A percentile compares a stretch with the other conserved stretches of the same genome.
Evolutionary conservation across 2,797 vertebrate species (phyloP).

Genomic region (Aeoliscus strigatus): DNA sequence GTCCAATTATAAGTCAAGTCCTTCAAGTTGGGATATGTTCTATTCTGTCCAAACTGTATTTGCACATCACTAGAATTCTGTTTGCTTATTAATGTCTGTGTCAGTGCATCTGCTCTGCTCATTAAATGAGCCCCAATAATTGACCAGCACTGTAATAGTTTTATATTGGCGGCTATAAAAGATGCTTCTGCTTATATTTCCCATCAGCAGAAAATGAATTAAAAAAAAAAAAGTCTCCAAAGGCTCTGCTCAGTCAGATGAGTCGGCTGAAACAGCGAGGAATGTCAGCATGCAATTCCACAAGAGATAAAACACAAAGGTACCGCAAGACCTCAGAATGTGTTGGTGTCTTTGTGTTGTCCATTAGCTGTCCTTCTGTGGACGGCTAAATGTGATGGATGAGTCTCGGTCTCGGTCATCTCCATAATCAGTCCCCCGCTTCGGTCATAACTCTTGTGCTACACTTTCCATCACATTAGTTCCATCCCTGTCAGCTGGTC

Average conservation of each 20-base stretch:
- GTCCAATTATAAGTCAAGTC: conserved; percentile 53
- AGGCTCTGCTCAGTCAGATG: conserved; percentile 4
- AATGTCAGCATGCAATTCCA: conserved; percentile 10
- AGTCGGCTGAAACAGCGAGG: conserved; percentile 26
- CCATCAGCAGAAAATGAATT: conserved; percentile 3
- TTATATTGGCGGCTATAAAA: conserved; percentile 33
- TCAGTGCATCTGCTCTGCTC: conserved; percentile 39
- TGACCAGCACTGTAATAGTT: conserved; percentile 23
- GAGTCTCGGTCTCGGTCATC: conserved; percentile 36
- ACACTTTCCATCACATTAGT: conserved; percentile 43
- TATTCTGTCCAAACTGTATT: conserved; percentile 41
- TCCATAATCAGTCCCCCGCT: conserved; percentile 54
- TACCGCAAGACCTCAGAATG: conserved; percentile 33
- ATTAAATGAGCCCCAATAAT: conserved; percentile 42
- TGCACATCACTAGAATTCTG: conserved; percentile 11
- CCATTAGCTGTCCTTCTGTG: conserved; percentile 41
- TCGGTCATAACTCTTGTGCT: conserved; percentile 48
- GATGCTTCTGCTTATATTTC: conserved; percentile 18
- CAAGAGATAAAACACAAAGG: conserved; percentile 35
- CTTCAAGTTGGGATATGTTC: conserved; percentile 25
- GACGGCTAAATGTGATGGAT: conserved; percentile 48
- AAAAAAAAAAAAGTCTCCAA: conserved; percentile 1
- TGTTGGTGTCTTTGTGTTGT: conserved; percentile 31
- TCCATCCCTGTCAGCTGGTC: conserved; percentile 42
- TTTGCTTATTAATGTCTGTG: conserved; percentile 38